Conservation (phyloP, 2,797 vertebrate species). For the Austrolebias charrua region DNA sequence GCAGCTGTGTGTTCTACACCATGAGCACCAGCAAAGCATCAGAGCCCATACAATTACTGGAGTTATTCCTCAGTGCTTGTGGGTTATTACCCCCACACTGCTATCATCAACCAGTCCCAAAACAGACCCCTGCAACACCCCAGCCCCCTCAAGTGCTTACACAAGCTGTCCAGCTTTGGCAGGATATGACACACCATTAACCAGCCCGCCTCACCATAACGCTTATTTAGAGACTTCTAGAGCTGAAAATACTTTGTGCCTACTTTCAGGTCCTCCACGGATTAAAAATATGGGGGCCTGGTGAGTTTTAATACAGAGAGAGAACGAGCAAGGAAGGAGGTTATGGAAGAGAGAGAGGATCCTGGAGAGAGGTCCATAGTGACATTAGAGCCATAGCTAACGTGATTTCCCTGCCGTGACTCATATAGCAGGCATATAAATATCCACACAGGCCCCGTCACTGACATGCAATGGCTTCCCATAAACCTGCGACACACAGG, state of each 20-base stretch:
- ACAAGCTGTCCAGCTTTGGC: slow-evolving; percentile 52
- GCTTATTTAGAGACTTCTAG: slow-evolving; percentile 62
- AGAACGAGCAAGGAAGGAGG: slow-evolving; percentile 3
- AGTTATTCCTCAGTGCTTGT: slow-evolving; percentile 41
- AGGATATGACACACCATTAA: slow-evolving; percentile 62
- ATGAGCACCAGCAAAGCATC: slow-evolving; percentile 25
- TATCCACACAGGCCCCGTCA: slow-evolving; percentile 55
- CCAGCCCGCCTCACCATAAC: slow-evolving; percentile 35
- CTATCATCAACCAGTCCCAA: slow-evolving; percentile 50
- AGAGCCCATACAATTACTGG: slow-evolving; percentile 31
- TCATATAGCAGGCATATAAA: slow-evolving; percentile 71
- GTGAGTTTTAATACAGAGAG: slow-evolving; percentile 41
- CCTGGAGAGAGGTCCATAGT: slow-evolving; percentile 45
- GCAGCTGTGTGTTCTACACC: background rate
- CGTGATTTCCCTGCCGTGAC: slow-evolving; percentile 67
- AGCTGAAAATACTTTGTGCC: slow-evolving; percentile 61
- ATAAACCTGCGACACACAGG: slow-evolving; percentile 51
- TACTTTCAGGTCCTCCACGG: slow-evolving; percentile 47
- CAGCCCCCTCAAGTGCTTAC: slow-evolving; percentile 57
- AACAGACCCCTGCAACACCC: slow-evolving; percentile 31
- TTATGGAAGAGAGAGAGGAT: slow-evolving; percentile 23
- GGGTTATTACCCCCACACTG: slow-evolving; percentile 43
- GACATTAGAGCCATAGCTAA: slow-evolving; percentile 66
- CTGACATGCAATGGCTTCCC: slow-evolving; percentile 51
- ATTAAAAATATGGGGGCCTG: slow-evolving; percentile 46